Evolutionary conservation across 2,113 vertebrate genomes (phyloP).

Genomic region (Columbina picui): DNA sequence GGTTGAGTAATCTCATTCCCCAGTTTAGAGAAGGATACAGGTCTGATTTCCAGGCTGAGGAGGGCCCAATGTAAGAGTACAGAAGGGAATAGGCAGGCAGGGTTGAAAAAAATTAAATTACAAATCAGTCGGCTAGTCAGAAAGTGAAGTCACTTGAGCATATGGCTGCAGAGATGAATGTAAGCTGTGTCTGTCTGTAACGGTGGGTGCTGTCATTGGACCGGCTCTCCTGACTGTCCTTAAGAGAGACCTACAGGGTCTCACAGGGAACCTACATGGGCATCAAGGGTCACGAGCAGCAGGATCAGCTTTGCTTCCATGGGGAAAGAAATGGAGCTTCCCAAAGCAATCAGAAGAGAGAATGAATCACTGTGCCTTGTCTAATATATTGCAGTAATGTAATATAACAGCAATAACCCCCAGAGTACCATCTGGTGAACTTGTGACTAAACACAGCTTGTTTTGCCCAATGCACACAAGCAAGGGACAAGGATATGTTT

Average conservation of each 20-base stretch:
- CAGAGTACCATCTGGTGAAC: constrained; percentile 67
- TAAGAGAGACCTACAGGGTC: background rate
- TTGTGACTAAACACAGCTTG: constrained; percentile 58
- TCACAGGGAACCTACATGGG: background rate
- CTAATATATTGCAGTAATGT: constrained; percentile 57
- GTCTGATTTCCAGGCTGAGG: background rate
- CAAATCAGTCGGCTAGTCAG: background rate
- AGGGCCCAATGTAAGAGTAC: background rate
- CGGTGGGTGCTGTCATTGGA: background rate
- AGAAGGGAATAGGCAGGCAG: background rate
- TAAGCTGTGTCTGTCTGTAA: background rate
- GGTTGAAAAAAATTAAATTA: background rate
- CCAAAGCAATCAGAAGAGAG: constrained; percentile 9
- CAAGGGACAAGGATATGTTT: background rate
- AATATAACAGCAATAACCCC: constrained; percentile 62
- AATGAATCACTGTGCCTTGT: constrained; percentile 41
- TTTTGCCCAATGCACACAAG: constrained; percentile 44
- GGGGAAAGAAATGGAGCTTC: background rate
- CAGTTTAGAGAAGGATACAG: background rate
- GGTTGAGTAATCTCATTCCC: background rate
- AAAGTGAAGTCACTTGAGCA: background rate
- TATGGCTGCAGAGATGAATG: background rate
- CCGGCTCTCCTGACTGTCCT: background rate
- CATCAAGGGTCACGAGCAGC: background rate
- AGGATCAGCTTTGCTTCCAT: constrained; percentile 3